Conservation (phyloP, 1,140 invertebrate genomes). For the Zaprionus africanus region DNA sequence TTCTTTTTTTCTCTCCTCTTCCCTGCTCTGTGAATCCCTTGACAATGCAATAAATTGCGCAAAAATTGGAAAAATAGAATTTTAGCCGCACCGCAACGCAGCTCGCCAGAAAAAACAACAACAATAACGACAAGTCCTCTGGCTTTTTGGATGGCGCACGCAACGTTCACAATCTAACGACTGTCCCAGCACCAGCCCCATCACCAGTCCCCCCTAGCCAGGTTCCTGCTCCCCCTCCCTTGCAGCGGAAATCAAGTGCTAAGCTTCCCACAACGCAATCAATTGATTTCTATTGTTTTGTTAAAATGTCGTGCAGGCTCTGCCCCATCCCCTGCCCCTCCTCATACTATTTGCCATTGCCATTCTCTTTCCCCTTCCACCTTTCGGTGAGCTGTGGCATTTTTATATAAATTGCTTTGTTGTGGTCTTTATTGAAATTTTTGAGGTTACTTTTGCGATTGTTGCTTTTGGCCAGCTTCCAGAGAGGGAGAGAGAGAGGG, state of each 20-base stretch:
- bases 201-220: neutral
- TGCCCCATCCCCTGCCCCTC: neutral
- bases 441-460: conserved; percentile 80
- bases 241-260: conserved; percentile 75
- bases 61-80: conserved; percentile 82
- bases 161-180: conserved; percentile 25
- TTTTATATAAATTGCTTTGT: conserved; percentile 82
- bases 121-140: conserved; percentile 50
- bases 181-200: neutral
- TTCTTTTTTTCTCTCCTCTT: conserved; percentile 28
- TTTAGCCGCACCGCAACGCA: conserved; percentile 69
- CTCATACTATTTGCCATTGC: conserved; percentile 59
- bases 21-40: conserved; percentile 65
- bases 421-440: conserved; percentile 82
- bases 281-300: conserved; percentile 83
- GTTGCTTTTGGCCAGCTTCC: conserved; percentile 64
- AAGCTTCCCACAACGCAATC: conserved; percentile 82
- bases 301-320: conserved; percentile 74
- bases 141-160: conserved; percentile 42
- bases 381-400: conserved; percentile 55
- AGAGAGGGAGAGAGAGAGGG: conserved; percentile 19
- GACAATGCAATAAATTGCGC: conserved; percentile 82
- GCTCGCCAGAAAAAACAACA: conserved; percentile 62
- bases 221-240: neutral
- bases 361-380: conserved; percentile 12